Conservation (phyloP, 1,140 invertebrate species). For the Drosophila bifasciata region DNA sequence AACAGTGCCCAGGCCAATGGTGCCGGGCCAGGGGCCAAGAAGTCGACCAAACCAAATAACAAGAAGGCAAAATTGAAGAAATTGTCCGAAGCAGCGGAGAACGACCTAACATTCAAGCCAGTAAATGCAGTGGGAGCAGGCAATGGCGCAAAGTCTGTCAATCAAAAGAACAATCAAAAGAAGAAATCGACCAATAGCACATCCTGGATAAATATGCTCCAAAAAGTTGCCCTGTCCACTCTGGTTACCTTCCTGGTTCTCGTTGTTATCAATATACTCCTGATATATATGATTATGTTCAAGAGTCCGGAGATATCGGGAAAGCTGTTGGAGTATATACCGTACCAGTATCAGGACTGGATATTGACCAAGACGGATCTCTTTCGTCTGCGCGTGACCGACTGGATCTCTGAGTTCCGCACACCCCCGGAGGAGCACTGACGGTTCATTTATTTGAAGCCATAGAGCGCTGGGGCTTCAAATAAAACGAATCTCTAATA, state of each 20-base stretch:
- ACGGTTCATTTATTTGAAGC: slow-evolving; percentile 84
- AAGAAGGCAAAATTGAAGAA: slow-evolving; percentile 72
- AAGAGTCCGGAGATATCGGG: slow-evolving; percentile 82
- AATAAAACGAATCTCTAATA: slow-evolving; percentile 43
- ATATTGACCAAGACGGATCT: slow-evolving; percentile 79
- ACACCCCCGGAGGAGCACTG: slow-evolving; percentile 82
- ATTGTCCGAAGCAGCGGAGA: slow-evolving; percentile 39
- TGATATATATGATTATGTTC: slow-evolving; percentile 81
- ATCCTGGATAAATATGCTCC: slow-evolving; percentile 39
- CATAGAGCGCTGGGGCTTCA: slow-evolving; percentile 74
- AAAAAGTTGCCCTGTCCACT: slow-evolving; percentile 68
- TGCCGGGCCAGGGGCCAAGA: slow-evolving; percentile 23
- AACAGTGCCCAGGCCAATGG: slow-evolving; percentile 32
- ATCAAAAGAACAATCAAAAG: slow-evolving; percentile 68
- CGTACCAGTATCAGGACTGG: slow-evolving; percentile 81
- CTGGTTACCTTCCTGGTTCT: slow-evolving; percentile 71
- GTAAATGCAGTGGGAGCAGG: slow-evolving; percentile 34
- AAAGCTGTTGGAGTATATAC: slow-evolving; percentile 75
- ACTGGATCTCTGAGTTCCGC: slow-evolving; percentile 80
- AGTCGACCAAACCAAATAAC: slow-evolving; percentile 57
- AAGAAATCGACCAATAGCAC: slow-evolving; percentile 50
- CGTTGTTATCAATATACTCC: slow-evolving; percentile 66
- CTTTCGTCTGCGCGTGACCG: slow-evolving; percentile 75
- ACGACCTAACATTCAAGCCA: slow-evolving; percentile 68
- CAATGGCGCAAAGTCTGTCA: slow-evolving; percentile 34